A percentile compares a stretch with the other conserved stretches of the same genome.
Evolutionary conservation across 2,113 vertebrate species (phyloP).

Genomic region (Galemys pyrenaicus): DNA sequence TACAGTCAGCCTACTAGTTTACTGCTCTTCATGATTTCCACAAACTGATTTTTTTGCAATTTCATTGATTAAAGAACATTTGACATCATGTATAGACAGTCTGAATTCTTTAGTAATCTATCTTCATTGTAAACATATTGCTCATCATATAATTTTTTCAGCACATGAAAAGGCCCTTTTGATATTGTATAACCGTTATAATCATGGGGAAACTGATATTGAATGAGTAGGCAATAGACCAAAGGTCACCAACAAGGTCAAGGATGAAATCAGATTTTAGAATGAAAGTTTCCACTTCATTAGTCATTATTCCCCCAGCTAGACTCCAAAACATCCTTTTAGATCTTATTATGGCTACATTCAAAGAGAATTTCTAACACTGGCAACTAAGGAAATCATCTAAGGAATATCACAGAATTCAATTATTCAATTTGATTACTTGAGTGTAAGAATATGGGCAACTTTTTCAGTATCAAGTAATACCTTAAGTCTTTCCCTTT

Average conservation of each 20-base stretch:
- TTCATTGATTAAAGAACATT: not conserved
- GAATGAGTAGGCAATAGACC: not conserved
- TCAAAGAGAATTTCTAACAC: conserved; percentile 1
- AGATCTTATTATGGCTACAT: not conserved
- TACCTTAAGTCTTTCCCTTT: not conserved
- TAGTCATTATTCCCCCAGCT: not conserved
- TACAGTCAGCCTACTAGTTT: not conserved
- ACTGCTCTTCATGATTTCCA: not conserved
- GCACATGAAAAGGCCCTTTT: not conserved
- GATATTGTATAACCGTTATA: not conserved
- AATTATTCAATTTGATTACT: not conserved
- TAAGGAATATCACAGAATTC: conserved; percentile 18
- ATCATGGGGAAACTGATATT: conserved; percentile 29
- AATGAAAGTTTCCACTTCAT: conserved; percentile 17
- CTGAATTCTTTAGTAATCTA: not conserved
- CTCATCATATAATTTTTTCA: not conserved
- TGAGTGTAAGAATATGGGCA: not conserved
- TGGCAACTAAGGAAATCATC: not conserved
- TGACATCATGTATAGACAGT: not conserved
- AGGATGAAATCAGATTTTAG: conserved; percentile 34
- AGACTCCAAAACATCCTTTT: not conserved
- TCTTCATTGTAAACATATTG: conserved; percentile 19
- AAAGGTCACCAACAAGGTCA: conserved; percentile 35
- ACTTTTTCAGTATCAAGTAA: not conserved
- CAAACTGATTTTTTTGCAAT: not conserved